Evolutionary conservation across 2,888 invertebrate species (phyloP).

Genomic region (Acronicta alni): DNA sequence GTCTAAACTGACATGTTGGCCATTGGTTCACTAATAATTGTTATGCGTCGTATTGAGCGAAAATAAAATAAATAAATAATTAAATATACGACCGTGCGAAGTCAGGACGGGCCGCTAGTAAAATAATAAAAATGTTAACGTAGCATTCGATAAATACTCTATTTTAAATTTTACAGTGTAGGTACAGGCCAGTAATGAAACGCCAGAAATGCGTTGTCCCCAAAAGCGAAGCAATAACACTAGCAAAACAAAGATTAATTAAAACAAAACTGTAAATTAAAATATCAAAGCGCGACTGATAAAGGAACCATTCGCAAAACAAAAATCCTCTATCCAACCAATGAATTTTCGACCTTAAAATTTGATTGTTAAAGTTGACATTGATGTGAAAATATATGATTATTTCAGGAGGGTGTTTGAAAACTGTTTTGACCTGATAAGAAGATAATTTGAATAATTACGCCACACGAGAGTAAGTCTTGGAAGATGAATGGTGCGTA

Average conservation of each 20-base stretch:
- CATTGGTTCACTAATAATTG: too few species aligned
- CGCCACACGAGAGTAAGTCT: constrained; percentile 72
- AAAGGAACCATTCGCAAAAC: constrained; percentile 58
- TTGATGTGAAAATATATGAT: constrained; percentile 29
- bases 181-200: constrained; percentile 4
- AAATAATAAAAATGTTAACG: too few species aligned
- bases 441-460: constrained; percentile 86
- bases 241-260: constrained; percentile 66
- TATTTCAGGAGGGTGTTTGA: constrained; percentile 66
- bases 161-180: too few species aligned
- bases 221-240: constrained; percentile 40
- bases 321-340: constrained; percentile 28
- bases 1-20: too few species aligned
- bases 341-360: constrained; percentile 48
- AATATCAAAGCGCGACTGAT: constrained; percentile 65
- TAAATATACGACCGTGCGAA: too few species aligned
- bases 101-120: too few species aligned
- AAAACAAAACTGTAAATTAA: constrained; percentile 66
- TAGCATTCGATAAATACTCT: too few species aligned
- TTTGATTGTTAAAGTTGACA: constrained; percentile 45
- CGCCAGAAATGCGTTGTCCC: constrained; percentile 9
- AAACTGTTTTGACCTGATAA: constrained; percentile 84
- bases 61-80: too few species aligned
- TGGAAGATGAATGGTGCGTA: constrained; percentile 79
- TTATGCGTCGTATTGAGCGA: too few species aligned